These are phyloP conservation scores for Micromys minutus DNA, from an alignment of 2,113 vertebrate genomes.

Conservation along the genomic window DNA sequence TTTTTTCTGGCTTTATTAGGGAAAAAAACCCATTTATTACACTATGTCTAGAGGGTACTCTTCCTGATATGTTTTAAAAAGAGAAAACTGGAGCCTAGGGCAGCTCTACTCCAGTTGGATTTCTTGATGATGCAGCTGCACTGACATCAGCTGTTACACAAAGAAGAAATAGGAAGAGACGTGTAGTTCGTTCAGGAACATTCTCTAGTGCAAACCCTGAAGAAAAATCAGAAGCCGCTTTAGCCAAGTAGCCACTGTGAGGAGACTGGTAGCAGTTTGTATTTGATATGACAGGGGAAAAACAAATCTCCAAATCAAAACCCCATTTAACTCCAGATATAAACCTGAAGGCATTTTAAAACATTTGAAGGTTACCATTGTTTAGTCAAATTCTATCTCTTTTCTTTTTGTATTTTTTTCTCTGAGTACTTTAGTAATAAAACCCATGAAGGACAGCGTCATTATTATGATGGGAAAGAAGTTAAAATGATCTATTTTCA, in stretches of 20 bases:
- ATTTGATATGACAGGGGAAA: neutral
- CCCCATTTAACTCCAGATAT: neutral
- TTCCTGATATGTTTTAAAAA: neutral
- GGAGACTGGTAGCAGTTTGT: neutral
- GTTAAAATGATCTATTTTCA: neutral
- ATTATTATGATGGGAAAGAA: neutral
- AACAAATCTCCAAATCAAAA: neutral
- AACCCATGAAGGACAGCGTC: neutral
- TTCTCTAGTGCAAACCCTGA: neutral
- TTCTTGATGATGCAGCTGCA: constrained; percentile 14
- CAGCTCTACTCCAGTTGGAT: neutral
- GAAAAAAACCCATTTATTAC: neutral
- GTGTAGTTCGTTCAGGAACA: neutral
- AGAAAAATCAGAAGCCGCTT: neutral
- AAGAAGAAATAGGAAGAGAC: neutral
- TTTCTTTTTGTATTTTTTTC: neutral
- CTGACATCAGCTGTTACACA: neutral
- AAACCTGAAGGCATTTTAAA: constrained; percentile 50
- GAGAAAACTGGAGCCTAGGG: neutral
- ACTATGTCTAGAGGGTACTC: neutral
- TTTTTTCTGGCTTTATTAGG: neutral
- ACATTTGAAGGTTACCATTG: neutral
- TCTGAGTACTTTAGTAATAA: neutral
- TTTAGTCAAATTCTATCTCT: neutral
- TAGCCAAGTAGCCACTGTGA: neutral